Percentiles rank a stretch among this genome's conserved stretches.
These are phyloP conservation scores for Thecophora atra DNA, from an alignment of 2,888 invertebrate species.

Conservation along the genomic window DNA sequence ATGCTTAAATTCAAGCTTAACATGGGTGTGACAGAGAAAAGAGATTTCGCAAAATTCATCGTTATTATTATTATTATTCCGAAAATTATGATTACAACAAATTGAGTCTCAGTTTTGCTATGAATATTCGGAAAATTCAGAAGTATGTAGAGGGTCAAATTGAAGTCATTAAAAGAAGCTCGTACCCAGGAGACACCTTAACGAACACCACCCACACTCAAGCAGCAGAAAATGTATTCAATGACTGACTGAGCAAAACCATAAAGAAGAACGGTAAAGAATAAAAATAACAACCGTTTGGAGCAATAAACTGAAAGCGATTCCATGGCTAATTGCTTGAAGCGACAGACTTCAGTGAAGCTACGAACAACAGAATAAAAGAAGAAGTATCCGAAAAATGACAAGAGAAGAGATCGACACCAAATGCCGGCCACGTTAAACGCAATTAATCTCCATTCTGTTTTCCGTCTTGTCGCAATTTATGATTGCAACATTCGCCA, in stretches of 20 bases:
- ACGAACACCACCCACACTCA: background rate
- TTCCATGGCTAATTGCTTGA: slow-evolving; percentile 11
- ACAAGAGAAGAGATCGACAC: background rate
- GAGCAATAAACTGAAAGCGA: background rate
- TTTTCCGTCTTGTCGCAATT: background rate
- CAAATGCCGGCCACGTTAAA: background rate
- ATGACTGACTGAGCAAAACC: too few species aligned
- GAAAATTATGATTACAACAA: too few species aligned
- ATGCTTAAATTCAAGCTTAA: too few species aligned
- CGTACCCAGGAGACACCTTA: too few species aligned
- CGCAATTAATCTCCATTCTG: slow-evolving; percentile 4
- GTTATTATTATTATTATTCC: too few species aligned
- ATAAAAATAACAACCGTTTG: background rate
- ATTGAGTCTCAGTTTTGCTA: too few species aligned
- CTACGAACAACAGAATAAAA: slow-evolving; percentile 1
- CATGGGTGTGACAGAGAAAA: too few species aligned
- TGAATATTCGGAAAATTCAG: too few species aligned
- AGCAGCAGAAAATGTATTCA: background rate
- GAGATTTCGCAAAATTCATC: too few species aligned
- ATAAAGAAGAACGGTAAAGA: too few species aligned
- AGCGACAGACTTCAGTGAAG: slow-evolving; percentile 12
- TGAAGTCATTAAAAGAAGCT: too few species aligned
- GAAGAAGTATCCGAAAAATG: background rate
- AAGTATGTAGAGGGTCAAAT: too few species aligned
- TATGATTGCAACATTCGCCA: background rate